phyloP scores from a whole-genome alignment of 1,140 invertebrate genomes.

The Phymorhynchus buccinoides region DNA sequence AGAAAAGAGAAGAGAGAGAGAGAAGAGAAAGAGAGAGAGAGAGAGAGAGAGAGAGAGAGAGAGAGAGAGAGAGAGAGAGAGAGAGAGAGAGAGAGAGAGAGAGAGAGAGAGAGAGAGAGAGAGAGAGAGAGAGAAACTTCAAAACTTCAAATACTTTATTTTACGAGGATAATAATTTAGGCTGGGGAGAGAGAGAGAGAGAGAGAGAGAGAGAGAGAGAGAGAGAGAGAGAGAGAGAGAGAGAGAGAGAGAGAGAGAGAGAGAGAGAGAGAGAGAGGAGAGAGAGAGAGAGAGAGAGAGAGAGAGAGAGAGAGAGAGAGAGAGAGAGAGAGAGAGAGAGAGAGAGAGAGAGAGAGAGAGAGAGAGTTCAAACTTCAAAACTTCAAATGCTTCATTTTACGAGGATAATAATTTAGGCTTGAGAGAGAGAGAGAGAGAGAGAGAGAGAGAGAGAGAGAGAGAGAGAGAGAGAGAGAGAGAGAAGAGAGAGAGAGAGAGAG shows the following conservation, averaged over 20 bases:
- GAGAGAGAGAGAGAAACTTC: too few species aligned
- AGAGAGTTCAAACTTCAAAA: too few species aligned
- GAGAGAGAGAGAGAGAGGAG: constrained; percentile 14
- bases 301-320: constrained; percentile 5
- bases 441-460: too few species aligned
- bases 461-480: too few species aligned
- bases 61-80: not conserved
- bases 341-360: not conserved
- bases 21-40: not conserved
- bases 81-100: not conserved
- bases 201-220: not conserved
- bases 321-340: not conserved
- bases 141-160: too few species aligned
- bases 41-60: not conserved
- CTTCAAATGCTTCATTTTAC: too few species aligned
- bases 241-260: not conserved
- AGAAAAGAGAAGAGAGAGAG: not conserved
- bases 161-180: too few species aligned
- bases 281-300: not conserved
- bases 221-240: too few species aligned
- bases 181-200: not conserved
- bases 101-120: too few species aligned
- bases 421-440: too few species aligned
- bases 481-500: too few species aligned
- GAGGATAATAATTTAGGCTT: too few species aligned